Evolutionary conservation across 30 jellyfish, hydroid and myxozoan species (phyloP).

Genomic region (Catostylus mosaicus): DNA sequence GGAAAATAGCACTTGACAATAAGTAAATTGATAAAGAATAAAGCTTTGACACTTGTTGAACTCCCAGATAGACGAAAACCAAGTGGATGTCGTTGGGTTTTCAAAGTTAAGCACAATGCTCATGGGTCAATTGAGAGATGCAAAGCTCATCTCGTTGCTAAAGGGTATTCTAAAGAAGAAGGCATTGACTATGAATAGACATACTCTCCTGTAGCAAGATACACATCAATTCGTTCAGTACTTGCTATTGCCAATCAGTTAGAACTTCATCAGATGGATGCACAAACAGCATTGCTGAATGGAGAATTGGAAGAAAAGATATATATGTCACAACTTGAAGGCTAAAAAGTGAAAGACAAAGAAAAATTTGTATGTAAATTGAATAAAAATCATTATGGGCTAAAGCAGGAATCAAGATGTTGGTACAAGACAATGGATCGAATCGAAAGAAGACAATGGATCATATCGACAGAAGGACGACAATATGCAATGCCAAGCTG

Average conservation of each 20-base stretch:
- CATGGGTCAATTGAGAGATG: conserved; percentile 37
- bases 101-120: conserved; percentile 28
- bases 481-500: background rate
- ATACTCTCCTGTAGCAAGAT: conserved; percentile 25
- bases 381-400: background rate
- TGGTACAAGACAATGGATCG: background rate
- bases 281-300: conserved; percentile 35
- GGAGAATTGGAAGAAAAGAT: background rate
- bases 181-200: conserved; percentile 46
- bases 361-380: background rate
- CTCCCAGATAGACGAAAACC: background rate
- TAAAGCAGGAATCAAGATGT: background rate
- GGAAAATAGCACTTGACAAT: conserved; percentile 24
- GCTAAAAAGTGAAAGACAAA: background rate
- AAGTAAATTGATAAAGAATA: conserved; percentile 17
- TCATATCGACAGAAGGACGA: background rate
- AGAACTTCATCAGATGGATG: conserved; percentile 52
- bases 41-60: conserved; percentile 26
- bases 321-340: background rate
- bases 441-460: background rate
- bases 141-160: conserved; percentile 54
- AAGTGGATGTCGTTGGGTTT: conserved; percentile 19
- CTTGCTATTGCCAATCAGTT: conserved; percentile 35
- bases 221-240: conserved; percentile 13
- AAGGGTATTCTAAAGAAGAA: conserved; percentile 28